Evolutionary conservation across 92 coral and sea anemone genomes (phyloP).

Genomic region (Muricea muricata): DNA sequence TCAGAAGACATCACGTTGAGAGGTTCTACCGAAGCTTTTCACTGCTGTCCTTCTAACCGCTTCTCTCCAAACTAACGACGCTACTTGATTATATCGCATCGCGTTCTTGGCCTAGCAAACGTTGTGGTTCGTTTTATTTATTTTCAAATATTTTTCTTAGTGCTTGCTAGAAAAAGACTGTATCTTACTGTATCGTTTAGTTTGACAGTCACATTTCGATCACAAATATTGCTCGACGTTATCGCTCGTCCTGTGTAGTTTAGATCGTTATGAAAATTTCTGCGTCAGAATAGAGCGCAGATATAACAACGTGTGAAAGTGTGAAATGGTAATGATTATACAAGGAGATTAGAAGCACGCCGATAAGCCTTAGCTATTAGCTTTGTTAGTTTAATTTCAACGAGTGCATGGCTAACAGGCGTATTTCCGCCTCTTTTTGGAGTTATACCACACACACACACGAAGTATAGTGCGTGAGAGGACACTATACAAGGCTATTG

Average conservation of each 20-base stretch:
- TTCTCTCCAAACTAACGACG: slow-evolving; percentile 5
- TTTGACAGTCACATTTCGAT: slow-evolving; percentile 18
- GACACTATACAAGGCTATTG: slow-evolving; percentile 37
- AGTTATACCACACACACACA: slow-evolving; percentile 41
- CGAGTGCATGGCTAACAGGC: slow-evolving; percentile 57
- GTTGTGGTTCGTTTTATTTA: slow-evolving; percentile 57
- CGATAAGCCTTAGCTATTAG: slow-evolving; percentile 53
- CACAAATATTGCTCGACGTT: slow-evolving; percentile 15
- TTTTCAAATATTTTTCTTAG: slow-evolving; percentile 30
- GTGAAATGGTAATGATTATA: slow-evolving; percentile 56
- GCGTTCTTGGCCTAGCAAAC: slow-evolving; percentile 45
- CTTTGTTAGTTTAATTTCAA: slow-evolving; percentile 55
- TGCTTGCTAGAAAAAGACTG: neutral
- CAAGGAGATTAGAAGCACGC: slow-evolving; percentile 51
- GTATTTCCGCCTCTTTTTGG: slow-evolving; percentile 49
- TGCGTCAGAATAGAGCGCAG: slow-evolving; percentile 26
- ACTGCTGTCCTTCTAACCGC: neutral
- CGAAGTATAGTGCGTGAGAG: slow-evolving; percentile 35
- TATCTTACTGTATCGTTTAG: slow-evolving; percentile 38
- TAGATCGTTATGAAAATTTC: neutral
- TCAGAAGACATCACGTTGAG: slow-evolving; percentile 44
- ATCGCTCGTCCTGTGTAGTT: slow-evolving; percentile 8
- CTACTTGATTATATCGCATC: slow-evolving; percentile 20
- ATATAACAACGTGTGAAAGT: slow-evolving; percentile 55
- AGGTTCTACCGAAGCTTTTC: slow-evolving; percentile 23